A percentile compares a stretch with the other conserved stretches of the same genome.
phyloP scores from a whole-genome alignment of 2,888 invertebrate species.

The Rutpela maculata region DNA sequence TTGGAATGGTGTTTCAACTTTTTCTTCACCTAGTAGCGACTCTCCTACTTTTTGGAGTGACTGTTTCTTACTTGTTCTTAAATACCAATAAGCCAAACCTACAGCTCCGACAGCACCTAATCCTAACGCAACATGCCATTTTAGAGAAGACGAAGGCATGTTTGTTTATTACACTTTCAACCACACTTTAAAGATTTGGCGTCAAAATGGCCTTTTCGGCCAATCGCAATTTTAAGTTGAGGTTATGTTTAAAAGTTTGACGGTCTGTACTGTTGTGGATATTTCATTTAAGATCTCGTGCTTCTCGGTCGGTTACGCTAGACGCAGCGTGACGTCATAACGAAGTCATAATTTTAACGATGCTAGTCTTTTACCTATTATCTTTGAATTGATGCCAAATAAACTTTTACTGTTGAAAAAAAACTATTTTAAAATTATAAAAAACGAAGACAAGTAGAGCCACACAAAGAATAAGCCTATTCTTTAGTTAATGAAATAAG shows the following conservation, averaged over 20 bases:
- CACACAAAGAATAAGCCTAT: no score
- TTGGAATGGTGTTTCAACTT: constrained; percentile 79
- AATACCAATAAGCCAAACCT: constrained; percentile 83
- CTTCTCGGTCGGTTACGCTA: no score
- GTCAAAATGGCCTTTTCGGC: constrained; percentile 29
- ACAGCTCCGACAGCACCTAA: constrained; percentile 88
- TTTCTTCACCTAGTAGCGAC: constrained; percentile 60
- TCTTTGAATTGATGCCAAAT: no score
- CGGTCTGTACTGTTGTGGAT: not conserved
- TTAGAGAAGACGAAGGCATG: constrained; percentile 75
- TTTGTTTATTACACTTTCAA: constrained; percentile 25
- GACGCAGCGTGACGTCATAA: no score
- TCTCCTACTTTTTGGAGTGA: constrained; percentile 55
- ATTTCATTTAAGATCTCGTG: constrained; percentile 19
- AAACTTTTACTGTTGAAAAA: no score
- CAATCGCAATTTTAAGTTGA: constrained; percentile 30
- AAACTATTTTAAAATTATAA: no score
- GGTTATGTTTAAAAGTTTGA: constrained; percentile 28
- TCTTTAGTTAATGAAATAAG: no score
- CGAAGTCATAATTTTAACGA: no score
- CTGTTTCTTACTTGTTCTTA: constrained; percentile 74
- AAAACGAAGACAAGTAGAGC: no score
- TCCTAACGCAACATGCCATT: constrained; percentile 91
- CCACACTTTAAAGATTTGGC: not conserved
- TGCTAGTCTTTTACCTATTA: no score